Percentiles rank a stretch among this genome's conserved stretches.
Evolutionary conservation across 2,113 vertebrate genomes (phyloP).

Genomic region (Maccullochella peelii): DNA sequence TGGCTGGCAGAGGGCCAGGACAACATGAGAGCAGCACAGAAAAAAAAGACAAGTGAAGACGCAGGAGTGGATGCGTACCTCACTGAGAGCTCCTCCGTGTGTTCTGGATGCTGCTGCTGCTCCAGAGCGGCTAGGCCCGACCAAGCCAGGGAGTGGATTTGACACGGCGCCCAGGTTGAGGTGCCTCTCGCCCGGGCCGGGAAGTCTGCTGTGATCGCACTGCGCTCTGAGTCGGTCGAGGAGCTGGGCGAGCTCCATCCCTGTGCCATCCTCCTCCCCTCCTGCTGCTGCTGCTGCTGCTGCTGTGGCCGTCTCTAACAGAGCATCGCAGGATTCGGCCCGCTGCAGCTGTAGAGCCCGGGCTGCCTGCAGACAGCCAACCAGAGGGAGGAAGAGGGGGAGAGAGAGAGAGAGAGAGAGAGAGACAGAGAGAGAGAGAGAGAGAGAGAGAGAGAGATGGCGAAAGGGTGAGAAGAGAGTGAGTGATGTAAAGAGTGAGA

Average conservation of each 20-base stretch:
- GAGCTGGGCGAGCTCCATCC: slow-evolving; percentile 93
- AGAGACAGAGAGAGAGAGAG: slow-evolving; percentile 4
- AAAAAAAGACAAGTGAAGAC: slow-evolving; percentile 15
- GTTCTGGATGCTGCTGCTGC: slow-evolving; percentile 58
- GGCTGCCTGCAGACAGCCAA: slow-evolving; percentile 82
- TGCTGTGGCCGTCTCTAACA: slow-evolving; percentile 63
- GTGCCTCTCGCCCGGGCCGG: slow-evolving; percentile 39
- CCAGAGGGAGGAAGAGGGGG: slow-evolving; percentile 33
- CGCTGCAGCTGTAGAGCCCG: slow-evolving; percentile 86
- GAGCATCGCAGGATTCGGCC: slow-evolving; percentile 72
- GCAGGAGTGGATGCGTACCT: slow-evolving; percentile 70
- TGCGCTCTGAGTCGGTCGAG: slow-evolving; percentile 89
- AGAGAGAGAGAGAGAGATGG: slow-evolving; percentile 1
- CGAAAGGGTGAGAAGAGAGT: neutral
- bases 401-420: slow-evolving; percentile 17
- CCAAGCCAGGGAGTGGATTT: slow-evolving; percentile 58
- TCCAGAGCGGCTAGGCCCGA: slow-evolving; percentile 53
- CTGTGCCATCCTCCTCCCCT: slow-evolving; percentile 91
- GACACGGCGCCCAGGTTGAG: slow-evolving; percentile 46
- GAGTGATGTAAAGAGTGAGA: slow-evolving; percentile 33
- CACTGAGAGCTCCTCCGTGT: slow-evolving; percentile 66
- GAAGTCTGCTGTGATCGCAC: slow-evolving; percentile 80
- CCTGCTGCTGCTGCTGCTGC: slow-evolving; percentile 80
- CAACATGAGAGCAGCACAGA: slow-evolving; percentile 25
- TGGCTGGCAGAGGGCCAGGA: slow-evolving; percentile 51